Evolutionary conservation across 2,797 vertebrate genomes (phyloP).

Genomic region (Schizopygopsis pylzovi): DNA sequence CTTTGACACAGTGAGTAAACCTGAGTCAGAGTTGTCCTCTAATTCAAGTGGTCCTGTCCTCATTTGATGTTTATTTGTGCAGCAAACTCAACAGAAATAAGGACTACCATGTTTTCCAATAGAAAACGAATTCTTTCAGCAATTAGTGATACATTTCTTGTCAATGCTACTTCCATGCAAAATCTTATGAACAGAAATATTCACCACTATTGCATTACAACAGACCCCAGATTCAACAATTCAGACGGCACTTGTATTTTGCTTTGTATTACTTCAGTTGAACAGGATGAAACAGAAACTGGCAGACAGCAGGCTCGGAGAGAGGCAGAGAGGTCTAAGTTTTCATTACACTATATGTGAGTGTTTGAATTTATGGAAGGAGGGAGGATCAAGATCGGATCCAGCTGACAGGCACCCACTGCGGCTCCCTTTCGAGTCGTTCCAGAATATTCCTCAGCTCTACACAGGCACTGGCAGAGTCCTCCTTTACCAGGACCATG

Average conservation of each 20-base stretch:
- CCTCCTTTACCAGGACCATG: constrained; percentile 85
- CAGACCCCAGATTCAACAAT: not conserved
- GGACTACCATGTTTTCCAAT: not conserved
- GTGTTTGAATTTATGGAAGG: constrained; percentile 1
- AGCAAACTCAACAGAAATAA: constrained; percentile 20
- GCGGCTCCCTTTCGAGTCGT: constrained; percentile 81
- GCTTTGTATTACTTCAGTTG: not conserved
- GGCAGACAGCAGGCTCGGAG: constrained; percentile 22
- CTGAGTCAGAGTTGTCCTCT: not conserved
- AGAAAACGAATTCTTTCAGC: not conserved
- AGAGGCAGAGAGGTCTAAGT: constrained; percentile 27
- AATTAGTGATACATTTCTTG: not conserved
- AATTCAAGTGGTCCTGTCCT: not conserved
- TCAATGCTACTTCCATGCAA: constrained; percentile 26
- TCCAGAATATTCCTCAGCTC: constrained; percentile 86
- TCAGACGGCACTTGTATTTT: not conserved
- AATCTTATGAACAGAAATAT: not conserved
- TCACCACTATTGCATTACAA: constrained; percentile 2
- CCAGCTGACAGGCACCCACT: constrained; percentile 92
- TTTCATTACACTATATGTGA: constrained; percentile 10
- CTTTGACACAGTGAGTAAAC: constrained; percentile 37
- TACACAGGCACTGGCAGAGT: constrained; percentile 80
- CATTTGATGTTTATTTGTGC: constrained; percentile 12
- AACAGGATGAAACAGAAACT: constrained; percentile 1
- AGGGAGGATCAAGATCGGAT: constrained; percentile 67